Conservation (phyloP, 53 echinoderm and acorn worm species). For the Holothuria leucospilota region DNA sequence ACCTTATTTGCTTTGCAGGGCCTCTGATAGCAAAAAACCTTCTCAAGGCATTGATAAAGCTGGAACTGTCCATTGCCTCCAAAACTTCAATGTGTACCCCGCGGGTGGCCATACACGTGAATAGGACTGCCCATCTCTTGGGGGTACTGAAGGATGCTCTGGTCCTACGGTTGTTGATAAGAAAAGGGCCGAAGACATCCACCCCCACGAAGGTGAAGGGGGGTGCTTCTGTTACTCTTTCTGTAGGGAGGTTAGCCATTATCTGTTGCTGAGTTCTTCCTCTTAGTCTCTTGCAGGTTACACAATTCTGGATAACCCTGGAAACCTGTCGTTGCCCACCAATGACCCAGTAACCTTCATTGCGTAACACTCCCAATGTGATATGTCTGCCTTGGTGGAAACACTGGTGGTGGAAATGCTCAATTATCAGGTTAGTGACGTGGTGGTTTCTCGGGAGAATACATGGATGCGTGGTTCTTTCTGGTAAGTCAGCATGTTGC, state of each 20-base stretch:
- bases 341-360: slow-evolving; percentile 62
- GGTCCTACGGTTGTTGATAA: slow-evolving; percentile 34
- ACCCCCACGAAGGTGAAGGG: slow-evolving; percentile 51
- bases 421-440: slow-evolving; percentile 44
- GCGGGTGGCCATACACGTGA: slow-evolving; percentile 53
- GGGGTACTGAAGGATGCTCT: slow-evolving; percentile 35
- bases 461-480: slow-evolving; percentile 49
- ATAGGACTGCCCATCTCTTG: slow-evolving; percentile 65
- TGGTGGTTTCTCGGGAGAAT: slow-evolving; percentile 66
- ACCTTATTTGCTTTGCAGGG: slow-evolving; percentile 58
- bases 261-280: slow-evolving; percentile 35
- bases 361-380: slow-evolving; percentile 37
- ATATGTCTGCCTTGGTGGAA: slow-evolving; percentile 64
- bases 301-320: slow-evolving; percentile 41
- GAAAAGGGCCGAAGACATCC: slow-evolving; percentile 47
- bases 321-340: slow-evolving; percentile 63
- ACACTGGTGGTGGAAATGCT: slow-evolving; percentile 58
- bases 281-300: slow-evolving; percentile 15
- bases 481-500: slow-evolving; percentile 37
- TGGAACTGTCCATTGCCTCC: slow-evolving; percentile 58
- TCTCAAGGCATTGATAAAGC: slow-evolving; percentile 52
- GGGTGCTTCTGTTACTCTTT: slow-evolving; percentile 52
- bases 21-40: slow-evolving; percentile 60
- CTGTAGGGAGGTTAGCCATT: slow-evolving; percentile 44
- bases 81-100: slow-evolving; percentile 61